Evolutionary conservation across 1,140 invertebrate species (phyloP), one percentile per base, ranked within the genome.

Genomic region (Drosophila seguyi): DNA sequence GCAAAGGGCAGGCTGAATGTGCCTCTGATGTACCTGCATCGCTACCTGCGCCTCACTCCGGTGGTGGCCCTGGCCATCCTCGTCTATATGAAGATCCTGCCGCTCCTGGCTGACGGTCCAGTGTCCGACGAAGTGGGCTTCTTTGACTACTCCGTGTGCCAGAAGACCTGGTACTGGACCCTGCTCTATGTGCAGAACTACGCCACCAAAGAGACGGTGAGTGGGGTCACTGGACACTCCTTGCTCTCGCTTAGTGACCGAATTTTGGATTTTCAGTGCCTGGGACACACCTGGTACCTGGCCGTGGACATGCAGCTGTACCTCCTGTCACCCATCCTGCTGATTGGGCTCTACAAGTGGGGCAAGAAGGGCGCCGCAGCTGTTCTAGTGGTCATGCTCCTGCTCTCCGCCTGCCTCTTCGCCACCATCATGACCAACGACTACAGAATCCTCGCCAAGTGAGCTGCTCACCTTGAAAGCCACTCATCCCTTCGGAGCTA

Each of bases 211-310:
- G 14, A 55, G 0, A 29, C 48, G 0, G 84, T 88, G 31, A 36
- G 60, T 29, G 27, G 27, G 27, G 27, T 27, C 27, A 27, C 27
- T 27, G 27, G 27, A 4, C 27, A 27, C 27, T 27, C 6, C 0
- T 25, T 27, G 3, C 5, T 27, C 74, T 42, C 10, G 3, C 39
- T 0, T 18, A 6, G 0, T 29, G 7, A 29, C 7, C 27, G 0
- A 29, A 7, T 7, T 7, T 29, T 2, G 27, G 18, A 2, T 0
- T 44, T 44, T 44, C 42, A 44, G 42, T 98, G 97, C 81, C 96
- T 98, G 95, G 95, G 95, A 29, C 97, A 97, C 94, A 95, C 96
- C 0, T 98, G 97, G 97, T 98, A 98, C 81, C 93, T 98, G 44
- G 95, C 97, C 3, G 96, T 96, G 57, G 97, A 98, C 81, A 97